These are phyloP conservation scores for Drosophila kanekoi DNA, from an alignment of 2,888 invertebrate species.

Conservation along the genomic window DNA sequence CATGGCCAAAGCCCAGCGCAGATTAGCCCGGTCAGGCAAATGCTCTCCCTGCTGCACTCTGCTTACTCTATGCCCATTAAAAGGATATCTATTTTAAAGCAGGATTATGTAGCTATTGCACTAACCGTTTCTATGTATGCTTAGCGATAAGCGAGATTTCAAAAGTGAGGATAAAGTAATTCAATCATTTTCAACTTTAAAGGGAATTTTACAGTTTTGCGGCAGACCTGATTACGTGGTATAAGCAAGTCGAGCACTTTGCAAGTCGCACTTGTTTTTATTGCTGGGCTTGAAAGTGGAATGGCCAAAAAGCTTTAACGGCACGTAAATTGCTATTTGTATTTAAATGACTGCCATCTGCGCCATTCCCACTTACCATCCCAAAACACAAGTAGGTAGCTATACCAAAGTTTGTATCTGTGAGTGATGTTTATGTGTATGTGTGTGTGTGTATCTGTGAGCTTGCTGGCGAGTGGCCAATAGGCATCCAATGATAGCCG, in stretches of 20 bases:
- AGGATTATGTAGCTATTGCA: background rate
- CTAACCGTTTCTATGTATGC: no score
- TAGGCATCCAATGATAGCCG: constrained; percentile 2
- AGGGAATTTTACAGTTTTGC: background rate
- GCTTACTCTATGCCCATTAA: background rate
- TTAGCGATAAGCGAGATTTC: no score
- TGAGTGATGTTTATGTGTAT: background rate
- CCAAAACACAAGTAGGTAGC: background rate
- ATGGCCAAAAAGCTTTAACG: constrained; percentile 29
- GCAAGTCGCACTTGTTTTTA: constrained; percentile 2
- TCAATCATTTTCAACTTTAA: no score
- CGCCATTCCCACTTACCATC: background rate
- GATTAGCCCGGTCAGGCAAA: background rate
- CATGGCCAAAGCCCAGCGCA: background rate
- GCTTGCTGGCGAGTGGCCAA: constrained; percentile 18
- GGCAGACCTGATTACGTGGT: background rate
- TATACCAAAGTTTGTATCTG: background rate
- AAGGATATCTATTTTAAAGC: no score
- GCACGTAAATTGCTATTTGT: constrained; percentile 43
- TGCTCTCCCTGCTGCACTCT: background rate
- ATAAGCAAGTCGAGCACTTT: constrained; percentile 4
- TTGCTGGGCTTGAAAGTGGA: constrained; percentile 28
- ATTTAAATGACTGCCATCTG: constrained; percentile 32
- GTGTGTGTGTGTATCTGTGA: constrained; percentile 2
- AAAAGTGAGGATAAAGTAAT: no score